These are phyloP conservation scores for Malacoraja senta DNA, from an alignment of 2,797 vertebrate genomes.

Conservation along the genomic window DNA sequence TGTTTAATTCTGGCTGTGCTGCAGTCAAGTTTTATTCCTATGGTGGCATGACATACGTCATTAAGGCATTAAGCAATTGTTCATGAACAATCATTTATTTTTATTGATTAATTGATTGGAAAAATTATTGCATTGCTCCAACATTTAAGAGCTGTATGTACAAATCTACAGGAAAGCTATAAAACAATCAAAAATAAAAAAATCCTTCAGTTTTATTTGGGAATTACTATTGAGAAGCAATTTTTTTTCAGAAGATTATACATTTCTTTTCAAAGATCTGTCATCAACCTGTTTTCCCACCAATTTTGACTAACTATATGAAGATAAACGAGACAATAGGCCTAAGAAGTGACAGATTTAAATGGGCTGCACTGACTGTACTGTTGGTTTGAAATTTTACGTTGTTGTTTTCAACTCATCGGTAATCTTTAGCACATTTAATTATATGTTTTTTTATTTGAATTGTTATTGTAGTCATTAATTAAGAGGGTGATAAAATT, in stretches of 20 bases:
- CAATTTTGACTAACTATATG: background rate
- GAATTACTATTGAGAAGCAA: background rate
- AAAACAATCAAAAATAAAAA: background rate
- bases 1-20: background rate
- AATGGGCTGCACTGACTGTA: background rate
- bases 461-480: constrained; percentile 78
- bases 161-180: background rate
- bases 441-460: constrained; percentile 78
- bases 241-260: background rate
- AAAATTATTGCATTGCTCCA: background rate
- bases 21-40: background rate
- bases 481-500: constrained; percentile 84
- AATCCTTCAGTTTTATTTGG: background rate
- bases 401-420: constrained; percentile 60
- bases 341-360: background rate
- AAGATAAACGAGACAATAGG: background rate
- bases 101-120: background rate
- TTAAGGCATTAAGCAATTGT: background rate
- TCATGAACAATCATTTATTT: background rate
- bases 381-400: constrained; percentile 51
- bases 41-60: background rate
- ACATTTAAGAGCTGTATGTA: background rate
- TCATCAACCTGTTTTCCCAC: background rate
- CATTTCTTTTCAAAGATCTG: background rate
- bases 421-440: constrained; percentile 84